A percentile compares a stretch with the other conserved stretches of the same genome.
These are phyloP conservation scores for Dasyornis broadbenti DNA, from an alignment of 2,113 vertebrate species.

Conservation along the genomic window DNA sequence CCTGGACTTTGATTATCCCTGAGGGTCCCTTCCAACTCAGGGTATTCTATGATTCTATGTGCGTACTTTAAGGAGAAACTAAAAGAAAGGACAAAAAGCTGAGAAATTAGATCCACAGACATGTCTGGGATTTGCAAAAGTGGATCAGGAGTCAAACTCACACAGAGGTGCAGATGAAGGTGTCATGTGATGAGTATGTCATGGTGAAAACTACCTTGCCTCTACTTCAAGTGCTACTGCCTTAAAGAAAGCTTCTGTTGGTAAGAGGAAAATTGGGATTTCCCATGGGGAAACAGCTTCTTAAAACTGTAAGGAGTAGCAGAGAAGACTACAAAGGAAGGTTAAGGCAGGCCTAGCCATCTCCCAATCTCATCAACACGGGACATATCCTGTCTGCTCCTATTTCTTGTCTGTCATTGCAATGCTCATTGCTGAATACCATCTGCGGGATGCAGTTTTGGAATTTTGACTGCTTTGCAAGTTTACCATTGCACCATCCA, in stretches of 20 bases:
- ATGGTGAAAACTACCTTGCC: not conserved
- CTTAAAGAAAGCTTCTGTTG: not conserved
- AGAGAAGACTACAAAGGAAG: not conserved
- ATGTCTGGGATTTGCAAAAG: not conserved
- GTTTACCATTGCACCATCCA: not conserved
- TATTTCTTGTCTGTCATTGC: not conserved
- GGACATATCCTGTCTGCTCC: not conserved
- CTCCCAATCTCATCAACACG: not conserved
- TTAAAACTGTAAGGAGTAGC: not conserved
- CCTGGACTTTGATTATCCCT: not conserved
- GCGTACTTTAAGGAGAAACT: not conserved
- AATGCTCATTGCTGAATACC: not conserved
- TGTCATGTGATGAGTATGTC: not conserved
- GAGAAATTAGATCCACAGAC: not conserved
- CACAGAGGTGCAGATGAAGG: not conserved
- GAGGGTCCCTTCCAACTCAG: not conserved
- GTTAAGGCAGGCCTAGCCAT: not conserved
- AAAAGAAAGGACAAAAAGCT: not conserved
- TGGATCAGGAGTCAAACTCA: not conserved
- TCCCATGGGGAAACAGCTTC: not conserved
- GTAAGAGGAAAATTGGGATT: not conserved
- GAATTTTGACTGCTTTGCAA: not conserved
- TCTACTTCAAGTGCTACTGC: not conserved
- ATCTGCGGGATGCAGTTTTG: not conserved
- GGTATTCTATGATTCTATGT: not conserved